Base-by-base conservation (phyloP, 1,140 invertebrate genomes). In the Harpegnathos saltator region DNA sequence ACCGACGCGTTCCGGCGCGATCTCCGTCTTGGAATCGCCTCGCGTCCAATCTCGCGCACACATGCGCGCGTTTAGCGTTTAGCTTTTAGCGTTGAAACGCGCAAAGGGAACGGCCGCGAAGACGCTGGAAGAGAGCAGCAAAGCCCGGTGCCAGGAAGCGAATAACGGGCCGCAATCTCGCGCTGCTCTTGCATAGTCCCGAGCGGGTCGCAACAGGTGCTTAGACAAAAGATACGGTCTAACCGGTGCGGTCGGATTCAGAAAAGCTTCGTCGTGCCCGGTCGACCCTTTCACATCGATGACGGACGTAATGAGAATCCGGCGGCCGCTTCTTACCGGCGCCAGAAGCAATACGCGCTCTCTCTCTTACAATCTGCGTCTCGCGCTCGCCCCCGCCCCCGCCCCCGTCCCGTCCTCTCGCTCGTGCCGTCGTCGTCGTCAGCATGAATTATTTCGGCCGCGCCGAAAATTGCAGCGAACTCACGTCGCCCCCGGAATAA, bases 151-250 rank as follows among this genome's bases (percentile, higher is more conserved):
- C n/a, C 74, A 52, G 82, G n/a, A 58, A 58, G 19, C 44, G 22
- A 52, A 74, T 58, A 63, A 50, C 19, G 14, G 19, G 24, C 17
- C 26, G 52, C 80, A 50, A 48, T 38, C n/a, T 74, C 44, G 44
- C 44, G 29, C 56, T 48, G 29, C 56, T 48, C 17, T 68, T 62
- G 26, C 38, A 73, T 59, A 59, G 26, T 69, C 59, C 26, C 72
- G 56, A 50, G 63, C 19, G 24, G 17, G 26, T 88, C 14, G 86
- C 87, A 89, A 89, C 87, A 89, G 87, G 87, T 89, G 87, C 78
- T 89, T 83, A 80, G 77, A 88, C 86, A 89, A 83, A 88, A 82
- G 78, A 88, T 48, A 78, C 52, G 71, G 69, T 84, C 74, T 88
- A 87, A 80, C 77, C 33, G 65, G 33, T 22, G 52, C 58, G 54